Conservation (phyloP, 1,140 invertebrate genomes). For the Ostrea denselamellosa region DNA sequence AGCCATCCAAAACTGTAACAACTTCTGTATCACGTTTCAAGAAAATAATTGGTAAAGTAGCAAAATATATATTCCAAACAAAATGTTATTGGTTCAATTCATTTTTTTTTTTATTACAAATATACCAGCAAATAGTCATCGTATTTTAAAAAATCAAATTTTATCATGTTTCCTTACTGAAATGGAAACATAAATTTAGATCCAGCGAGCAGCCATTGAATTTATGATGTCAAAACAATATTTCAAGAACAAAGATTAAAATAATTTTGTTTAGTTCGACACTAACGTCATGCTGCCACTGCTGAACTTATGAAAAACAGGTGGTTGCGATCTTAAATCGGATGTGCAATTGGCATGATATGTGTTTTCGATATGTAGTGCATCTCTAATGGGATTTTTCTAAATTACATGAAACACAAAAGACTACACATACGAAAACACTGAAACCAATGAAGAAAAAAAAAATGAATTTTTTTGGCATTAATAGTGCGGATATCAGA, state of each 20-base stretch:
- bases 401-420: conserved; percentile 32
- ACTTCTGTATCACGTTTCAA: conserved; percentile 15
- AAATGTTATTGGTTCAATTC: not conserved
- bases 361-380: conserved; percentile 37
- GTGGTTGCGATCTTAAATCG: not conserved
- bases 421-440: conserved; percentile 29
- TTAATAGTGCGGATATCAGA: conserved; percentile 6
- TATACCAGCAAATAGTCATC: not conserved
- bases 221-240: not conserved
- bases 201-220: conserved; percentile 15
- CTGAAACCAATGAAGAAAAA: not conserved
- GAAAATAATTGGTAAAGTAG: conserved; percentile 35
- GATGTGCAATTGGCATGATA: not conserved
- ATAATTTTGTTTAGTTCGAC: not conserved
- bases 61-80: conserved; percentile 22
- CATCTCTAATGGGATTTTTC: conserved; percentile 18
- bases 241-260: not conserved
- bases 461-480: conserved; percentile 31
- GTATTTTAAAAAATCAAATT: not conserved
- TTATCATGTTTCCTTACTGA: not conserved
- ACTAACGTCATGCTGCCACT: conserved; percentile 9
- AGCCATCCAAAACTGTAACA: conserved; percentile 1
- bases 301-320: conserved; percentile 5
- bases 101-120: conserved; percentile 16
- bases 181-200: not conserved